Conservation (phyloP, 1,140 invertebrate genomes). For the Archegozetes longisetosus region DNA sequence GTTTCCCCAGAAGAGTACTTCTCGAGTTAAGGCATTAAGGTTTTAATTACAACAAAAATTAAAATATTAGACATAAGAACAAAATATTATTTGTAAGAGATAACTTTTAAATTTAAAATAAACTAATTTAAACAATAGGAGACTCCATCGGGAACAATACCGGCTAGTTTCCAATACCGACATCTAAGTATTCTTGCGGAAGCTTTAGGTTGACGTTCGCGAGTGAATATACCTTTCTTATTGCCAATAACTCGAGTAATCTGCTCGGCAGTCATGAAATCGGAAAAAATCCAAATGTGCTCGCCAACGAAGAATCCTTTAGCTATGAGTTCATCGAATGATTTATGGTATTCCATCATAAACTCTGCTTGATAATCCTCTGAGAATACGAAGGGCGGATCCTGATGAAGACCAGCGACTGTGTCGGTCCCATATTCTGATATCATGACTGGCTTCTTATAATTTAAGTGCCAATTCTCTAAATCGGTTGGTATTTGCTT, state of each 20-base stretch:
- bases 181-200: constrained; percentile 55
- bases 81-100: too few relatives aligned
- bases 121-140: too few relatives aligned
- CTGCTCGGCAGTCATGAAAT: constrained; percentile 44
- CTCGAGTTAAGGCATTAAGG: too few relatives aligned
- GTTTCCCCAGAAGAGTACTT: too few relatives aligned
- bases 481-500: constrained; percentile 54
- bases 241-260: constrained; percentile 50
- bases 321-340: constrained; percentile 61
- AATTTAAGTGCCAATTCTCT: constrained; percentile 52
- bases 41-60: too few relatives aligned
- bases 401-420: constrained; percentile 68
- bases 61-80: too few relatives aligned
- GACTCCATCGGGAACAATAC: too few relatives aligned
- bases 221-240: constrained; percentile 77
- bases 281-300: constrained; percentile 93
- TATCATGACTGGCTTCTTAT: constrained; percentile 68
- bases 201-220: constrained; percentile 67
- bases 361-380: constrained; percentile 82
- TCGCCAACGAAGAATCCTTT: constrained; percentile 77
- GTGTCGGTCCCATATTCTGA: constrained; percentile 92
- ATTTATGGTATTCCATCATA: constrained; percentile 67
- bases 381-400: constrained; percentile 68
- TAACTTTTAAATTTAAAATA: too few relatives aligned
- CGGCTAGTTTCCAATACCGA: constrained; percentile 60